These are phyloP conservation scores for Parauchenoglanis punctatus DNA, from an alignment of 2,797 vertebrate species.

Conservation along the genomic window DNA sequence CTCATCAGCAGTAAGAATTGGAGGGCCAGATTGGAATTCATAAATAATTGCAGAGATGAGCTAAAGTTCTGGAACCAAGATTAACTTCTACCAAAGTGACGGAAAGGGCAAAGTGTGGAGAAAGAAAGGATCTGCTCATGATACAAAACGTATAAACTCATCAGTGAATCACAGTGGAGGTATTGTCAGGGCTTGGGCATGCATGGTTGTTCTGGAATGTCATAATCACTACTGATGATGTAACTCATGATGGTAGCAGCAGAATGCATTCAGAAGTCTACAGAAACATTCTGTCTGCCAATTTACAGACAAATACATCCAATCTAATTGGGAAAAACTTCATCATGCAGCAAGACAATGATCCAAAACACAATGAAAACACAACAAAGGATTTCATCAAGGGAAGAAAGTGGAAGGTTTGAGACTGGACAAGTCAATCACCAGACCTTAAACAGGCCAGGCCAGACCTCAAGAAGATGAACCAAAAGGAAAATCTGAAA, in stretches of 20 bases:
- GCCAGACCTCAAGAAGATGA: not conserved
- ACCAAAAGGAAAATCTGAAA: not conserved
- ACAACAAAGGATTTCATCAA: not conserved
- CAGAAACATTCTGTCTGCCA: too few relatives aligned
- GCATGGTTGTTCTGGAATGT: not conserved
- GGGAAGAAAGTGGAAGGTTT: not conserved
- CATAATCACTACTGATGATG: not conserved
- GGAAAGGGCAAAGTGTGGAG: not conserved
- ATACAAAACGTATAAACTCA: not conserved
- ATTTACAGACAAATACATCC: too few relatives aligned
- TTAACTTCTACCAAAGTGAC: not conserved
- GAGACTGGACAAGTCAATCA: not conserved
- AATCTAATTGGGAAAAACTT: too few relatives aligned
- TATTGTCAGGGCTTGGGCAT: not conserved
- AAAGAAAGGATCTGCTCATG: not conserved
- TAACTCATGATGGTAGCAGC: too few relatives aligned
- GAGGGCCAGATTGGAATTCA: not conserved
- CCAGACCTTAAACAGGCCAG: not conserved
- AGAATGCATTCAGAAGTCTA: too few relatives aligned
- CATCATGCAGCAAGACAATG: not conserved
- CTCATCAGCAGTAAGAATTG: not conserved
- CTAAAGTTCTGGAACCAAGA: not conserved
- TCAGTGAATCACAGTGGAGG: not conserved
- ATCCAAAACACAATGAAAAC: not conserved
- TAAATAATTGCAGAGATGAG: not conserved